Evolutionary conservation across 1,140 invertebrate species (phyloP).

Genomic region (Pseudomyrmex concolor): DNA sequence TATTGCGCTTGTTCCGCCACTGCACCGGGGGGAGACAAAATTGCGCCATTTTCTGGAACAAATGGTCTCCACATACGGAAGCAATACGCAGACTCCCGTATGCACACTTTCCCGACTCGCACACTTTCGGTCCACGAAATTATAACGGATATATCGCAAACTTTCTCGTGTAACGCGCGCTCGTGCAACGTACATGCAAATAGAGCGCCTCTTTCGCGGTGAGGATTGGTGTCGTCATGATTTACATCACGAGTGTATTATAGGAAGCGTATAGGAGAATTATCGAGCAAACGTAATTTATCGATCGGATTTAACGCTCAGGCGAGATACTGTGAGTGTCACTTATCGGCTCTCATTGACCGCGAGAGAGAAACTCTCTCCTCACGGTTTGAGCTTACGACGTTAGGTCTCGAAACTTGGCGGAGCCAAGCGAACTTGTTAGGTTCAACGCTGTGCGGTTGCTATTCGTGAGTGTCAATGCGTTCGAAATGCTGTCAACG

Average conservation of each 20-base stretch:
- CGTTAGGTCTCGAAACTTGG: background rate
- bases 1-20: conserved; percentile 67
- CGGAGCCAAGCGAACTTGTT: background rate
- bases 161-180: conserved; percentile 62
- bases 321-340: conserved; percentile 47
- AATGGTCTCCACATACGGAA: conserved; percentile 71
- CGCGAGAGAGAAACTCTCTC: background rate
- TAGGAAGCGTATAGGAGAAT: conserved; percentile 6
- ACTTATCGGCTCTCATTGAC: conserved; percentile 23
- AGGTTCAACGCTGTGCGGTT: background rate
- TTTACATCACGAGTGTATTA: conserved; percentile 23
- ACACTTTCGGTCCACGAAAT: conserved; percentile 62
- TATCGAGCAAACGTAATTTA: conserved; percentile 27
- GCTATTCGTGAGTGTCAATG: background rate
- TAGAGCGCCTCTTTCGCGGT: conserved; percentile 45
- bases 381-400: background rate
- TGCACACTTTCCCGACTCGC: background rate
- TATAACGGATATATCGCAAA: conserved; percentile 75
- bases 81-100: conserved; percentile 62
- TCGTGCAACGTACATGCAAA: conserved; percentile 26
- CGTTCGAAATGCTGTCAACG: too few species aligned
- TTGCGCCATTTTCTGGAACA: conserved; percentile 75
- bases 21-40: conserved; percentile 68
- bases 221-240: conserved; percentile 25
- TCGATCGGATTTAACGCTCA: conserved; percentile 2